Base-by-base conservation (phyloP, 2,113 vertebrate species). In the Amblyopsis rosae region DNA sequence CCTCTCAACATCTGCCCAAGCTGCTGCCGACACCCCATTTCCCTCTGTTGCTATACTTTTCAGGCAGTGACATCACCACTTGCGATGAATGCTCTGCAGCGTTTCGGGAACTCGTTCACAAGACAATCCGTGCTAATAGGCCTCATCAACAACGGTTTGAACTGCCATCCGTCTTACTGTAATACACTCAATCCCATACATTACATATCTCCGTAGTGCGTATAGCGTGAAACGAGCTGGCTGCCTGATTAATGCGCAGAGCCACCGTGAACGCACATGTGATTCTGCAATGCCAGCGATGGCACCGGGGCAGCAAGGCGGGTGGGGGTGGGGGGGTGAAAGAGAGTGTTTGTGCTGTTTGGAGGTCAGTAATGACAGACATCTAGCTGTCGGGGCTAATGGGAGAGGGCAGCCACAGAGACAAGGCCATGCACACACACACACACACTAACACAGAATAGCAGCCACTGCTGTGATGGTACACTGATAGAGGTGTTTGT, bases 321-420 rank as follows among this genome's bases (percentile, higher is more conserved):
- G 56, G 9, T 41, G 35, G 69, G 67, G 79, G 72, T 73, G 57
- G 26, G 12, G 59, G 26, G 12, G 59, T 86, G 82, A 86, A 19
- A 12, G 65, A 77, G 77, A 87, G 76, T 80, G 76, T 86, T 86
- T 86, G 80, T 80, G 79, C 79, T 83, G 75, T 86, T 91, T 88
- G 89, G 85, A 89, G 90, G 88, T 90, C 90, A 89, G 76, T 77
- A 82, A 87, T 85, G 87, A 87, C 85, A 85, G 85, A 87, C 76
- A 84, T 88, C 86, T 85, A 86, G 75, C 82, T 80, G 84, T 84
- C 82, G 85, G 68, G 64, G 72, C 77, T 91, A 89, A 87, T 86
- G 63, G 82, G 73, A 84, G 80, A 78, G 63, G 87, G 88, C 87
- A 85, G 83, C 59, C 66, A 35, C 71, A 80, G 19, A 67, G 50